A percentile compares a stretch with the other conserved stretches of the same genome.
These are phyloP conservation scores for Pyrocephalus nanus DNA, from an alignment of 2,797 vertebrate species.

Conservation along the genomic window DNA sequence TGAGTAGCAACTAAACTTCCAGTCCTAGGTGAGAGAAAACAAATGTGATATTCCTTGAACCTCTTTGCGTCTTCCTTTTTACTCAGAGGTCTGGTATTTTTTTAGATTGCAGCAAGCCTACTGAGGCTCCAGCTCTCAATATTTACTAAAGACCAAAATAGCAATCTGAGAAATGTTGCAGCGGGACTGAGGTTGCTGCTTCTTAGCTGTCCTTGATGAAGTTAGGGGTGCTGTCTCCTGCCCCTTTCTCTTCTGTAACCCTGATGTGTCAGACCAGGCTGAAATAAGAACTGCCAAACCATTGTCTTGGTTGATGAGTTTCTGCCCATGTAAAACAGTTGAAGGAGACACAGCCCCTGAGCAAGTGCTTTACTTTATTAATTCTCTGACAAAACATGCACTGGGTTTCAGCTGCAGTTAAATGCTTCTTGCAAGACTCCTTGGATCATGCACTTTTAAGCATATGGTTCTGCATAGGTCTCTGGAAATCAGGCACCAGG, in stretches of 20 bases:
- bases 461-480: not conserved
- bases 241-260: not conserved
- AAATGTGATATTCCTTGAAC: not conserved
- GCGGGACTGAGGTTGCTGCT: accelerated
- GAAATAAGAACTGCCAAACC: not conserved
- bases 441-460: not conserved
- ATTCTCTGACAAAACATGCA: not conserved
- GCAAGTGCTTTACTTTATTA: not conserved
- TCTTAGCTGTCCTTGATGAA: not conserved
- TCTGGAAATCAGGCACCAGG: not conserved
- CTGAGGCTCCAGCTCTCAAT: not conserved
- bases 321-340: not conserved
- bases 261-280: not conserved
- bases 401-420: not conserved
- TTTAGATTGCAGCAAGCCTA: not conserved
- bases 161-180: not conserved
- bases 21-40: not conserved
- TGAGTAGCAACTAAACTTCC: not conserved
- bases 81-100: not conserved
- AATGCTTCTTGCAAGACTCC: not conserved
- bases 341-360: not conserved
- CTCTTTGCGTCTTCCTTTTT: not conserved
- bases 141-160: not conserved
- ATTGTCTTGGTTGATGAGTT: not conserved
- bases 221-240: not conserved